phyloP scores from a whole-genome alignment of 2,888 invertebrate species.

The Noctua fimbriata region DNA sequence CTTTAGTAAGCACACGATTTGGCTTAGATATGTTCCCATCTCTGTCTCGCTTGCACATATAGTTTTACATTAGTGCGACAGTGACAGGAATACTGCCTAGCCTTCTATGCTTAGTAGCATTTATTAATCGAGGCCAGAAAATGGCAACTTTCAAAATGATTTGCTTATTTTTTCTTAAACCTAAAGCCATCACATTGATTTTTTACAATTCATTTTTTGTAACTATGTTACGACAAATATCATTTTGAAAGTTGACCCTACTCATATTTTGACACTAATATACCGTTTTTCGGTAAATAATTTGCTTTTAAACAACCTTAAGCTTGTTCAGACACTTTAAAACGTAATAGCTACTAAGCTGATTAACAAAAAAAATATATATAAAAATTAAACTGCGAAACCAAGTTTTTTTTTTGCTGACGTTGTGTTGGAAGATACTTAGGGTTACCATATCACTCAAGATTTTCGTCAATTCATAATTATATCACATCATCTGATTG shows the following conservation, averaged over 20 bases:
- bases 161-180: conserved; percentile 29
- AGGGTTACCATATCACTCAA: conserved; percentile 1
- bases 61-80: conserved; percentile 16
- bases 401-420: conserved; percentile 30
- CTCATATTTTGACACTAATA: conserved; percentile 40
- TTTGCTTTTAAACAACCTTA: conserved; percentile 57
- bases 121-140: conserved; percentile 15
- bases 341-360: conserved; percentile 53
- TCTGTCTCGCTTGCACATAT: neutral
- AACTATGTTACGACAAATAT: conserved; percentile 55
- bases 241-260: conserved; percentile 55
- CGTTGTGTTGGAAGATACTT: conserved; percentile 15
- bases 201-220: conserved; percentile 44
- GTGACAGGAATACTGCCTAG: neutral
- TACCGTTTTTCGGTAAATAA: conserved; percentile 47
- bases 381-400: conserved; percentile 45
- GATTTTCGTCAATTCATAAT: neutral
- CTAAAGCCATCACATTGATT: conserved; percentile 57
- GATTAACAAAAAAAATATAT: conserved; percentile 41
- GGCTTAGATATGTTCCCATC: conserved; percentile 2
- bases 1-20: neutral
- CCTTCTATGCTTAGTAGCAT: neutral
- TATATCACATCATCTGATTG: conserved; percentile 5
- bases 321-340: conserved; percentile 60
- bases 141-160: conserved; percentile 58